Conservation (phyloP, 2,797 vertebrate species). For the Acomys russatus region DNA sequence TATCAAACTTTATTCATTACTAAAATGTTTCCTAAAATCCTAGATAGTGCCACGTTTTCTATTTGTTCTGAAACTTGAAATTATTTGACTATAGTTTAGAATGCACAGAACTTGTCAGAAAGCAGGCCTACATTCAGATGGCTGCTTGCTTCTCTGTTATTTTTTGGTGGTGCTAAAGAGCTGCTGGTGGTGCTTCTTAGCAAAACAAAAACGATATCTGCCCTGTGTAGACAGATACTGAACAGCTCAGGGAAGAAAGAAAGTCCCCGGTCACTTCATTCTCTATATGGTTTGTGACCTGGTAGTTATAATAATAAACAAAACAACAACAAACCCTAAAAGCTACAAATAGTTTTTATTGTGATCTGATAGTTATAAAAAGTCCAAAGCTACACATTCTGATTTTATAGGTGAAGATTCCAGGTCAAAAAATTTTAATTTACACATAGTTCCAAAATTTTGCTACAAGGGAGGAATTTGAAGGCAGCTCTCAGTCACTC, state of each 20-base stretch:
- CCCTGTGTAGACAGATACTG: neutral
- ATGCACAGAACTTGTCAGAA: neutral
- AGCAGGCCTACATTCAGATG: neutral
- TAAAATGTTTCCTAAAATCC: neutral
- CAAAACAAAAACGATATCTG: neutral
- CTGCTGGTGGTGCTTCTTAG: neutral
- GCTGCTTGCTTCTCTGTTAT: neutral
- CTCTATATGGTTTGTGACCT: neutral
- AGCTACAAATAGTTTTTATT: neutral
- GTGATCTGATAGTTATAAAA: neutral
- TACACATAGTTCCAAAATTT: neutral
- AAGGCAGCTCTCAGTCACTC: neutral
- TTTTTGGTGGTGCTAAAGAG: neutral
- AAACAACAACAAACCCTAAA: neutral
- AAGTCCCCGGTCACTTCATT: neutral
- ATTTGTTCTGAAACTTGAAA: slow-evolving; percentile 3
- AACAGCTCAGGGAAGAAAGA: neutral
- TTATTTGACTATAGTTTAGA: neutral
- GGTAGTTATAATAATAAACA: neutral
- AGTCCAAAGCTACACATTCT: neutral
- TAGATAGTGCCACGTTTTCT: neutral
- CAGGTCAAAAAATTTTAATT: neutral
- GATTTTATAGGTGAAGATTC: neutral
- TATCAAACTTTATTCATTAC: neutral
- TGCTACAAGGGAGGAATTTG: neutral